These are phyloP conservation scores for Chloebia gouldiae DNA, from an alignment of 2,113 vertebrate species.

Conservation along the genomic window DNA sequence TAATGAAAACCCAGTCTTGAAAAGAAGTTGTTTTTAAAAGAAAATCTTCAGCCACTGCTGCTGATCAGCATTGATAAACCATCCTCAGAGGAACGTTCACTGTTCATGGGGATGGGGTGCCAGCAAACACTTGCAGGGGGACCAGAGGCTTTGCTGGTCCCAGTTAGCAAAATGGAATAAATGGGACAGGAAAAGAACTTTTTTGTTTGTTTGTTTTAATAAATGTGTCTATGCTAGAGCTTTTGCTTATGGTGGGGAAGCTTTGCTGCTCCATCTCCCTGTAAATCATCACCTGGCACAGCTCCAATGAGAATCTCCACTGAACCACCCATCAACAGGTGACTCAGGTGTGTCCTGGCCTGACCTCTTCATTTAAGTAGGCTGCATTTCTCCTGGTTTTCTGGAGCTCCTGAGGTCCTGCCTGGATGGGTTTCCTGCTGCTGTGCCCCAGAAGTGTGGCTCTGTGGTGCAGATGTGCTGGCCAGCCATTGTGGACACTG, in stretches of 20 bases:
- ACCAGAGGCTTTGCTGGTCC: neutral
- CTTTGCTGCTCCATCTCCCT: neutral
- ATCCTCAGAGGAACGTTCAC: fast-evolving
- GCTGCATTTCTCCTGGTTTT: neutral
- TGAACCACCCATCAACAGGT: neutral
- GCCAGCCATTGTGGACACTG: neutral
- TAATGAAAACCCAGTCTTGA: neutral
- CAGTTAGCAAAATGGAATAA: neutral
- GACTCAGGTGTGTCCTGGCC: neutral
- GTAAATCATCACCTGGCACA: neutral
- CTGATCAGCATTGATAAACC: neutral
- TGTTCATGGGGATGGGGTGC: neutral
- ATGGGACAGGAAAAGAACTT: neutral
- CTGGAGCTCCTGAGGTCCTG: neutral
- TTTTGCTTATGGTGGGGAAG: neutral
- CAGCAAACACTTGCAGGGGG: neutral
- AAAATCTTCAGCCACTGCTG: neutral
- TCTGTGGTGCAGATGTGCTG: neutral
- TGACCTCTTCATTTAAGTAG: neutral
- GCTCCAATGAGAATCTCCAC: neutral
- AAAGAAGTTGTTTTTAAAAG: neutral
- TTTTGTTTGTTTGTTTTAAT: neutral
- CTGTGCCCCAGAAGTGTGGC: neutral
- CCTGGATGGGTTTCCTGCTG: neutral
- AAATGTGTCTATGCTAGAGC: neutral